These are phyloP conservation scores for Takifugu ocellatus DNA, from an alignment of 2,797 vertebrate genomes.

Conservation along the genomic window DNA sequence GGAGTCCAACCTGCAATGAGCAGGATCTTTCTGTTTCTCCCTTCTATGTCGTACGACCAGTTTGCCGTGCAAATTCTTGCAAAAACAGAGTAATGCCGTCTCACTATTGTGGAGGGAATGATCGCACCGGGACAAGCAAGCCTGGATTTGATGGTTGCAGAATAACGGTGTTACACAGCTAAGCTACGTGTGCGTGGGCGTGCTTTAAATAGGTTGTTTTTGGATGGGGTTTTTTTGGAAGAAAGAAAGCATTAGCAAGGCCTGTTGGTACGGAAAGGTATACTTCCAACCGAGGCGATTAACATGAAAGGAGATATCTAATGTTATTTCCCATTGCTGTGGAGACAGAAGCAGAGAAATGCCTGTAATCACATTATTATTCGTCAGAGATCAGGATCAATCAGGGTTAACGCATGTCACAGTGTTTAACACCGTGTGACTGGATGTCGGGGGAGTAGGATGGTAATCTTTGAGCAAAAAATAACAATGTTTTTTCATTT, in stretches of 20 bases:
- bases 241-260: conserved; percentile 76
- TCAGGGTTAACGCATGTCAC: conserved; percentile 70
- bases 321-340: conserved; percentile 74
- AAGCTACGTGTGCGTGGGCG: conserved; percentile 76
- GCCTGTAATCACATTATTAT: conserved; percentile 81
- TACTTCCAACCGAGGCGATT: conserved; percentile 77
- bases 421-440: conserved; percentile 40
- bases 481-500: conserved; percentile 17
- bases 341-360: conserved; percentile 63
- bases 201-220: conserved; percentile 81
- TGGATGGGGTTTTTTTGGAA: conserved; percentile 65
- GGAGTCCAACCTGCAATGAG: conserved; percentile 73
- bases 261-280: conserved; percentile 71
- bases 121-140: conserved; percentile 65
- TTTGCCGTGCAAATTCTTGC: conserved; percentile 79
- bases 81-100: conserved; percentile 72
- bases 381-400: conserved; percentile 78
- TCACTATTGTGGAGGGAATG: conserved; percentile 68
- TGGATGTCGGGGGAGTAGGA: conserved; percentile 17
- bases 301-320: conserved; percentile 79
- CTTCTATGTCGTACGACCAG: conserved; percentile 73
- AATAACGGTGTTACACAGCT: conserved; percentile 70
- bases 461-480: conserved; percentile 1
- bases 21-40: conserved; percentile 62
- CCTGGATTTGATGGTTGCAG: conserved; percentile 67